Conservation (phyloP, 2,113 vertebrate species). For the Thalassarche chlororhynchos region DNA sequence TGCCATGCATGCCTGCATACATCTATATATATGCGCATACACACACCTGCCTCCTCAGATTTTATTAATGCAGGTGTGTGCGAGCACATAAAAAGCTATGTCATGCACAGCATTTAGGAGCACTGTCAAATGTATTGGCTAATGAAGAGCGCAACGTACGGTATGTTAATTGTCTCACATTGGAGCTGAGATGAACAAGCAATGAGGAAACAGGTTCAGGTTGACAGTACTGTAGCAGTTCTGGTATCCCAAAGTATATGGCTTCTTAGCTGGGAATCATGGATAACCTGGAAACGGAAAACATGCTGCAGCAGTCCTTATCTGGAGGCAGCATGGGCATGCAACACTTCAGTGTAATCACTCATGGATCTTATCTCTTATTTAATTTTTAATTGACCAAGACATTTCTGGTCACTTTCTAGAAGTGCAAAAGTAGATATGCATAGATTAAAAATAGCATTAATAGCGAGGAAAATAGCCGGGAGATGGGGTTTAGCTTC, state of each 20-base stretch:
- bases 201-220: neutral
- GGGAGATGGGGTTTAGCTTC: neutral
- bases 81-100: neutral
- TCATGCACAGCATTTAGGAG: neutral
- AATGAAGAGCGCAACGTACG: neutral
- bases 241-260: neutral
- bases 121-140: neutral
- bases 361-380: neutral
- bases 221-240: neutral
- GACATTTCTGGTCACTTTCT: neutral
- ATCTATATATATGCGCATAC: neutral
- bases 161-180: neutral
- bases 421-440: neutral
- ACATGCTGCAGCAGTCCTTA: neutral
- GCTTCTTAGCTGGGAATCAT: neutral
- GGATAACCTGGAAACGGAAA: neutral
- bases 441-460: neutral
- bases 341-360: neutral
- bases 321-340: rapidly evolving
- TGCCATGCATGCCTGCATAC: neutral
- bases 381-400: neutral
- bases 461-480: neutral
- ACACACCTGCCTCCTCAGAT: neutral
- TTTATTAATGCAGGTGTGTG: conserved; percentile 17
- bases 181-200: neutral